Conservation (phyloP, 2,888 invertebrate genomes). For the Aleiodes alternator region DNA sequence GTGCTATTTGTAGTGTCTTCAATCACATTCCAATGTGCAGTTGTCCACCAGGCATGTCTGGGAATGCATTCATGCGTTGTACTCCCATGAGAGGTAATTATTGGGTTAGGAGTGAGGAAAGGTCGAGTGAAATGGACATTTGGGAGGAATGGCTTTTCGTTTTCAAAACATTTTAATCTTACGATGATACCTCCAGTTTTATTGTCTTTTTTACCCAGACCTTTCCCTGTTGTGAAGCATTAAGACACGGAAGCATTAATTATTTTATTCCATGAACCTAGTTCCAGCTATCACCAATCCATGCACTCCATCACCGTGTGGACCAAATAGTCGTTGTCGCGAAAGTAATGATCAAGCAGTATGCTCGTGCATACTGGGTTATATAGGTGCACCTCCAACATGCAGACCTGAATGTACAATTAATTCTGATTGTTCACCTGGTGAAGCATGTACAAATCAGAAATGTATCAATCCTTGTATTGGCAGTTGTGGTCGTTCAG, state of each 20-base stretch:
- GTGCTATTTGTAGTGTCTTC: slow-evolving; percentile 74
- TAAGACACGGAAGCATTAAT: slow-evolving; percentile 84
- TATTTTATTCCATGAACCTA: slow-evolving; percentile 88
- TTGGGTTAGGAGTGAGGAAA: not conserved
- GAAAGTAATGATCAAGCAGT: slow-evolving; percentile 76
- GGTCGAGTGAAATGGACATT: no score
- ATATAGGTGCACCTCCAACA: slow-evolving; percentile 73
- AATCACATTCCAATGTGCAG: slow-evolving; percentile 76
- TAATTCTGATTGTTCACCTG: slow-evolving; percentile 85
- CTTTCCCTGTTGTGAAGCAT: slow-evolving; percentile 72
- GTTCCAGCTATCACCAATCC: slow-evolving; percentile 71
- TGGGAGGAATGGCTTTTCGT: no score
- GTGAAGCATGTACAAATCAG: slow-evolving; percentile 85
- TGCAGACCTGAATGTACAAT: slow-evolving; percentile 76
- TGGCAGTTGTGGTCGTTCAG: slow-evolving; percentile 85
- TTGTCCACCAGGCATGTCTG: slow-evolving; percentile 82
- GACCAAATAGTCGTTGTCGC: slow-evolving; percentile 77
- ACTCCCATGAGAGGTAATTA: slow-evolving; percentile 76
- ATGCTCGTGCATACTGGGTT: slow-evolving; percentile 75
- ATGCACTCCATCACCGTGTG: slow-evolving; percentile 76
- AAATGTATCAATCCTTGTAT: slow-evolving; percentile 90
- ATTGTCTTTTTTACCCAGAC: no score
- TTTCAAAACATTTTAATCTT: no score
- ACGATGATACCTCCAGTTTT: no score
- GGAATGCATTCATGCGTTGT: slow-evolving; percentile 84